Evolutionary conservation across 2,888 invertebrate genomes (phyloP), one percentile per base, ranked within the genome.

Genomic region (Sicus ferrugineus): DNA sequence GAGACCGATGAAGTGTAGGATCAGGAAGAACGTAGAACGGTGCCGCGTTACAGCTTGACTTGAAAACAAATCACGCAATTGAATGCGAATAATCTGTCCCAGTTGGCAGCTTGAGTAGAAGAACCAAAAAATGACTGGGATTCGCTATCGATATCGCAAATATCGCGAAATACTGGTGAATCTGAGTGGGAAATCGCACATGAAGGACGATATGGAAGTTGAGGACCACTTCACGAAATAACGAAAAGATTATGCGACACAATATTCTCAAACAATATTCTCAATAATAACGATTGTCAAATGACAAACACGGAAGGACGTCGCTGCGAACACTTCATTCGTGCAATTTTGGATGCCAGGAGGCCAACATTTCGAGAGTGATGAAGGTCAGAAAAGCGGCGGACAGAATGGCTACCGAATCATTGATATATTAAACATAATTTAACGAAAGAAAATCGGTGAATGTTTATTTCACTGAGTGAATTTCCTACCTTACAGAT

Each of bases 91-190:
- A 80, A 81, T 76, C 76, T 78, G 75, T 80, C 78, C 78, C 80
- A 78, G 74, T 81, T 81, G 80, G 74, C 79, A 77, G 76, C 79
- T 81, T 80, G 77, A 76, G 73, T 74, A 75, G 76, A 79, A 76
- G n/a, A n/a, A 76, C 73, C 74, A 76, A 75, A 78, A 78, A 78
- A 81, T 80, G 78, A 80, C 78, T 79, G 76, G 75, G 79, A 78
- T 80, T 81, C 81, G 80, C 79, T 81, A 79, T 77, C 74, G 75
- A 34, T n/a, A n/a, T n/a, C n/a, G n/a, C n/a, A n/a, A n/a, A n/a
- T n/a, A n/a, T n/a, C n/a, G n/a, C n/a, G n/a, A n/a, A n/a, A n/a
- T n/a, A n/a, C n/a, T n/a, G n/a, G n/a, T n/a, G n/a, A n/a, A n/a
- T n/a, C n/a, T n/a, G n/a, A n/a, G n/a, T n/a, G n/a, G n/a, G n/a